Base-by-base conservation (phyloP, 2,888 invertebrate species). In the Caenorhabditis sp. region DNA sequence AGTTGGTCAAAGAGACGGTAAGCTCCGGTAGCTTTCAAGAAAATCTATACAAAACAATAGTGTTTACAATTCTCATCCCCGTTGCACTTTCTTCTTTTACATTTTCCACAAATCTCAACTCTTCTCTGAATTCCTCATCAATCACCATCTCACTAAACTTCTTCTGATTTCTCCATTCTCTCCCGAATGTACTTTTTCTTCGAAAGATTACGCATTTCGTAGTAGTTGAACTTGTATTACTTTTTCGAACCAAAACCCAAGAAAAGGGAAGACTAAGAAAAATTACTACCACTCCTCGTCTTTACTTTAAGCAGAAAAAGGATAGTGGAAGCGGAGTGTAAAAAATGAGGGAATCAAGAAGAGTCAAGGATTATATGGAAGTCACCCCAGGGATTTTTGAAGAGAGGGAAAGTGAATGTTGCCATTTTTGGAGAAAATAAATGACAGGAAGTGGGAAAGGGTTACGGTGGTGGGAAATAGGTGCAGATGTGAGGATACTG, bases 221-320 rank as follows among this genome's bases (percentile, higher is more conserved):
- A 35, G 66, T 66, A 31, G 22, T 49, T 49, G 63, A 47, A 47
- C 44, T 47, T 19, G 47, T 47, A 12, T 31, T 22, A 24, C 6
- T 35, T 26, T 31, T 68, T 5, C 19, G 68, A 31, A 51, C n/a
- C 24, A 28, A 10, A 31, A 66, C 16, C 14, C 14, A 58, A 31
- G 22, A 51, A 49, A 74, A 26, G 8, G 38, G 44, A 54, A 51
- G 54, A 61, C 61, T 22, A 59, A 69, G 77, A 77, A 49, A 77
- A 47, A 77, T 68, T 63, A 63, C 63, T 54, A 68, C 66, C 19
- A 49, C n/a, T n/a, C n/a, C 35, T 54, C 22, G 68, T 54, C 54
- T 68, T 68, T 51, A 66, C 66, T 66, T 66, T 56, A 72, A 72
- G 31, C 59, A 31, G 59, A 12, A 58, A 72, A 59, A 49, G 58